These are phyloP conservation scores for Villa cingulata DNA, from an alignment of 2,888 invertebrate genomes.

Conservation along the genomic window DNA sequence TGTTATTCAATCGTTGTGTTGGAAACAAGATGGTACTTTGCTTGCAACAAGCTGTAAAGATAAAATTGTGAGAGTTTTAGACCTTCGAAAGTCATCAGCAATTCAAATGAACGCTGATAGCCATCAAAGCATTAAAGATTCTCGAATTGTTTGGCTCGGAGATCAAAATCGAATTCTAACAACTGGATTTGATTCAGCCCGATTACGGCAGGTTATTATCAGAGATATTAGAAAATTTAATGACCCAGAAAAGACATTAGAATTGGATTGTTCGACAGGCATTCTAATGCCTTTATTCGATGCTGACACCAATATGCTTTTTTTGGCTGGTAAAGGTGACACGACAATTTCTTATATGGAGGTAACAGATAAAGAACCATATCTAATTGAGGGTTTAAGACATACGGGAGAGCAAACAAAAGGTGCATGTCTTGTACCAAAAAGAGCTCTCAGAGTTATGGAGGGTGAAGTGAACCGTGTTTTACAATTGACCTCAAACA, in stretches of 20 bases:
- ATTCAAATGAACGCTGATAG: conserved; percentile 54
- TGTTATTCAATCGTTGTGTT: conserved; percentile 77
- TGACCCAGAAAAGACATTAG: conserved; percentile 61
- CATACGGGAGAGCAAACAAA: conserved; percentile 92
- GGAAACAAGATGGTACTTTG: conserved; percentile 69
- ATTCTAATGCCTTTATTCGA: conserved; percentile 88
- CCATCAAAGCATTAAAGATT: conserved; percentile 85
- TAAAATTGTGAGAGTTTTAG: conserved; percentile 71
- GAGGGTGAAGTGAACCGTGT: conserved; percentile 90
- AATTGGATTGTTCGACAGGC: conserved; percentile 76
- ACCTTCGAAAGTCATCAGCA: conserved; percentile 53
- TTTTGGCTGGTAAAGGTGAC: conserved; percentile 89
- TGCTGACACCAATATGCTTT: conserved; percentile 87
- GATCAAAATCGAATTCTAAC: conserved; percentile 70
- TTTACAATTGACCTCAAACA: conserved; percentile 69
- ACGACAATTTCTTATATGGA: conserved; percentile 85
- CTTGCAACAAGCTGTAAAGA: conserved; percentile 86
- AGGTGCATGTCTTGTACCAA: conserved; percentile 84
- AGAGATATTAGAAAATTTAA: conserved; percentile 73
- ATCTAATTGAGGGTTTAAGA: conserved; percentile 72
- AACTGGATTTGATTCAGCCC: conserved; percentile 79
- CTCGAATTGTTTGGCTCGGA: conserved; percentile 81
- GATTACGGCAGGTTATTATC: conserved; percentile 76
- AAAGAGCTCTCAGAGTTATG: conserved; percentile 89
- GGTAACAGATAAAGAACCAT: conserved; percentile 77